Evolutionary conservation across 2,113 vertebrate genomes (phyloP).

Genomic region (Reinhardtius hippoglossoides): DNA sequence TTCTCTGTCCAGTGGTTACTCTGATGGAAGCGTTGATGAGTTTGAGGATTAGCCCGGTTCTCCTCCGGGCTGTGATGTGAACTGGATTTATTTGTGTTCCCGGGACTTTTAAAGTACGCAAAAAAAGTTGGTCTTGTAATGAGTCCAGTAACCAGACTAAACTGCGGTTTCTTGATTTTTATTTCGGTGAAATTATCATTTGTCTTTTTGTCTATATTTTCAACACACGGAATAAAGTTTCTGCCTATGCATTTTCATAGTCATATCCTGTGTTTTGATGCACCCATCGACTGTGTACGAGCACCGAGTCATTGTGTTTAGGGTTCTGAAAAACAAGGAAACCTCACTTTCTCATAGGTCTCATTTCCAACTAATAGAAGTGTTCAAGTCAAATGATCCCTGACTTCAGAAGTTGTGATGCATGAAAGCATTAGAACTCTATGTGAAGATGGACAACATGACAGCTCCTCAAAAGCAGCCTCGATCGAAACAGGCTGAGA

Average conservation of each 20-base stretch:
- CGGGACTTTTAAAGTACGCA: not conserved
- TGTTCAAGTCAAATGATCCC: no score
- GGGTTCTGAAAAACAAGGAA: not conserved
- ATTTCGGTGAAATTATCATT: slow-evolving; percentile 30
- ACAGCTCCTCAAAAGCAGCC: no score
- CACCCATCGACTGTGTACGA: not conserved
- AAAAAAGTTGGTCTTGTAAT: not conserved
- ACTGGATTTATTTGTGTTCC: slow-evolving; percentile 21
- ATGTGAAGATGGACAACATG: not conserved
- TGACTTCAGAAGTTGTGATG: not conserved
- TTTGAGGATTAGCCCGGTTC: slow-evolving; percentile 30
- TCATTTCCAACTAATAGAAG: no score
- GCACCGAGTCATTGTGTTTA: no score
- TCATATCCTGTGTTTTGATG: not conserved
- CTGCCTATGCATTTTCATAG: slow-evolving; percentile 32
- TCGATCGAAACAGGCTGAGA: no score
- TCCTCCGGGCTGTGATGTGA: not conserved
- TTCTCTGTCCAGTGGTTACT: slow-evolving; percentile 1
- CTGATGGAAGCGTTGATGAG: slow-evolving; percentile 39
- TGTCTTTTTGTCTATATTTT: slow-evolving; percentile 43
- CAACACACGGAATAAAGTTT: slow-evolving; percentile 63
- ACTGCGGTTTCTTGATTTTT: slow-evolving; percentile 14
- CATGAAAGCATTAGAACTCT: no score
- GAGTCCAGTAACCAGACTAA: slow-evolving; percentile 1
- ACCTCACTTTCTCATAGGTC: not conserved